A percentile compares a stretch with the other conserved stretches of the same genome.
Evolutionary conservation across 2,797 vertebrate species (phyloP).

Genomic region (Pachyuromys duprasi): DNA sequence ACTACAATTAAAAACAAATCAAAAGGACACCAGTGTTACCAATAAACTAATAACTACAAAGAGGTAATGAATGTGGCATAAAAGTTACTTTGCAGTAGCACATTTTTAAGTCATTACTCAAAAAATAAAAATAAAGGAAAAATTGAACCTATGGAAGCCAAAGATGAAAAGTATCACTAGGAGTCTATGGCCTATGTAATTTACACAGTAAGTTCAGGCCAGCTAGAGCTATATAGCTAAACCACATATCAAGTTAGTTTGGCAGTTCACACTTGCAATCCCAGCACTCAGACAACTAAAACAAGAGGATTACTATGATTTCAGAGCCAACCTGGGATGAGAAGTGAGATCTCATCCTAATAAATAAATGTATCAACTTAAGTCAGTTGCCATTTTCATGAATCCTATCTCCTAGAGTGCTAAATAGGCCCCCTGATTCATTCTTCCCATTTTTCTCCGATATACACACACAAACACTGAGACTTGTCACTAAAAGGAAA

Average conservation of each 20-base stretch:
- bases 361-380: not conserved
- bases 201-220: not conserved
- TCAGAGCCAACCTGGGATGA: not conserved
- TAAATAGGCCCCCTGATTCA: not conserved
- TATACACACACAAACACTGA: not conserved
- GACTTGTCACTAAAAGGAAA: not conserved
- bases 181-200: not conserved
- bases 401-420: not conserved
- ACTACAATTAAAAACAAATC: not conserved
- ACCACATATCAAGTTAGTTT: not conserved
- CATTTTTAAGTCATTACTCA: not conserved
- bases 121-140: not conserved
- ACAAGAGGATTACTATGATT: not conserved
- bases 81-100: not conserved
- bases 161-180: not conserved
- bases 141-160: not conserved
- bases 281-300: not conserved
- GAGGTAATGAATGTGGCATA: not conserved
- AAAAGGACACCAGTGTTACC: not conserved
- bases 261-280: not conserved
- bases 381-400: not conserved
- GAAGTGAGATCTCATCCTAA: not conserved
- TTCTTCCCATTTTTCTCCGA: not conserved
- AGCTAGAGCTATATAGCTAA: not conserved
- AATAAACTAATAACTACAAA: slow-evolving; percentile 16